Evolutionary conservation across 1,140 invertebrate genomes (phyloP), one percentile per base, ranked within the genome.

Genomic region (Cotesia vestalis): DNA sequence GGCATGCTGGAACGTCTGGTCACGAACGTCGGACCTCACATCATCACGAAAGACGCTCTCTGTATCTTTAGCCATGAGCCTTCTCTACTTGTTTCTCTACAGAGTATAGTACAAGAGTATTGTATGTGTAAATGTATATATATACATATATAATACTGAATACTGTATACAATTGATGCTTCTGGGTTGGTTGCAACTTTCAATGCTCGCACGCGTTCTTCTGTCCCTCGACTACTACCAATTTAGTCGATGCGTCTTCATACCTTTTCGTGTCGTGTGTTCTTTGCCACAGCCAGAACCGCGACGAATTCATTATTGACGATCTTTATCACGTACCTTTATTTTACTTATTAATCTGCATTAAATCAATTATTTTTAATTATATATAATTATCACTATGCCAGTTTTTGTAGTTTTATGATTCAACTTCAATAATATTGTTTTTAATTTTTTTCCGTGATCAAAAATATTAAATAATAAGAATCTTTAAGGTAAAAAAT

Each of bases 1-100:
- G 76, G 64, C 71, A 59, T 59, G 17, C 57, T 59, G 14, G 27
- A 71, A 71, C 60, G 78, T 77, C 74, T 78, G 78, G 78, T 83
- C 80, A 81, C 80, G 78, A 83, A 80, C 75, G 55, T 52, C 61
- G 75, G 79, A 80, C 79, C 79, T 80, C 81, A 79, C 80, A 81
- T 79, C 78, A 75, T 78, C 76, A 80, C 76, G 78, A 79, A 69
- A 78, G 61, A 78, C 63, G 73, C 69, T 79, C 75, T 74, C 73
- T 46, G 17, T 17, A 61, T 61, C 17, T 63, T 52, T 34, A 14
- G 36, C 66, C 66, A 53, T 67, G 52, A 59, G 51, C 35, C 8
- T 53, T 27, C 27, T 27, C 40, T 20, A 27, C 27, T 27, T 8
- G 40, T 46, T 46, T 46, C 40, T 46, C 40, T 46, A 27, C 27